Evolutionary conservation across 2,113 vertebrate genomes (phyloP).

Genomic region (Marmota monax): DNA sequence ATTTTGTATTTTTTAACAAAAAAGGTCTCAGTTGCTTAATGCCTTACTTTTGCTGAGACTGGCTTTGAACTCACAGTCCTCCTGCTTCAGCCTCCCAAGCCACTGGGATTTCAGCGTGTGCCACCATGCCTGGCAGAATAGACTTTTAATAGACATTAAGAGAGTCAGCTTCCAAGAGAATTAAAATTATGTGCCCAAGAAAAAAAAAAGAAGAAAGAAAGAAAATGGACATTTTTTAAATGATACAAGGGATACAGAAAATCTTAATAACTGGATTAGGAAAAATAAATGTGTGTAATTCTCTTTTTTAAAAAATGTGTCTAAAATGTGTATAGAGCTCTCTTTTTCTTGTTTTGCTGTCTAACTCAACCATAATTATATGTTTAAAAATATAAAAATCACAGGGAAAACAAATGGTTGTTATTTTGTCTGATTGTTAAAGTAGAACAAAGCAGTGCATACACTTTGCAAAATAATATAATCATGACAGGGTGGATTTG

Average conservation of each 20-base stretch:
- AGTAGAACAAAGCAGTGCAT: neutral
- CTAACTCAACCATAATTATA: neutral
- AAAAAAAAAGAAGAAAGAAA: neutral
- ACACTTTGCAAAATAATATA: neutral
- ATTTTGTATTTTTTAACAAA: no score
- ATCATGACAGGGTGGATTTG: neutral
- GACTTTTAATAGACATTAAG: slow-evolving; percentile 59
- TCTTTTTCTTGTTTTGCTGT: neutral
- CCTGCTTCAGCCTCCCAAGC: no score
- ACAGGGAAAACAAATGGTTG: neutral
- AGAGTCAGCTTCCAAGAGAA: slow-evolving; percentile 66
- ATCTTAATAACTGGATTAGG: slow-evolving; percentile 42
- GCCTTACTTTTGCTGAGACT: no score
- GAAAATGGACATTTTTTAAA: slow-evolving; percentile 68
- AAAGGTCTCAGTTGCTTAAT: no score
- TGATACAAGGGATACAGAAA: slow-evolving; percentile 40
- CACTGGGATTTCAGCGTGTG: no score
- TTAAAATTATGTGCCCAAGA: slow-evolving; percentile 57
- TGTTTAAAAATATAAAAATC: slow-evolving; percentile 50
- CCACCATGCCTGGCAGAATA: neutral
- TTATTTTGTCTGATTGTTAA: slow-evolving; percentile 2
- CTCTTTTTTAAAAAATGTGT: neutral
- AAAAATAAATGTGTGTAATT: neutral
- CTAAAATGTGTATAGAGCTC: neutral
- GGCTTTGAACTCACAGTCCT: no score